Percentiles rank a stretch among this genome's conserved stretches.
phyloP scores from a whole-genome alignment of 2,113 vertebrate genomes.

The Dolichallabes microphthalmus region DNA sequence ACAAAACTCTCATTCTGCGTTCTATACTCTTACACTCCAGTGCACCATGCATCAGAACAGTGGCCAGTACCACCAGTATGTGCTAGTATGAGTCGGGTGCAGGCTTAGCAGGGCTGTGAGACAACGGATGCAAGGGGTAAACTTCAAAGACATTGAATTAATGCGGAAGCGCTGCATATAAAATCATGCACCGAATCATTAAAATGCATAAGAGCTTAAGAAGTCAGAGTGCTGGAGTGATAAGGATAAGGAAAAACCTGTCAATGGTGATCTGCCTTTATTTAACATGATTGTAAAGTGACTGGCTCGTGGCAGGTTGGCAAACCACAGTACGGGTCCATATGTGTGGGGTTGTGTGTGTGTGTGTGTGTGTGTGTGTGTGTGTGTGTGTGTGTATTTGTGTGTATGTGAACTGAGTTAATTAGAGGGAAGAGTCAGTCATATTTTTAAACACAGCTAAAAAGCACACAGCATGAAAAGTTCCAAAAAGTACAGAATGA shows the following conservation, averaged over 20 bases:
- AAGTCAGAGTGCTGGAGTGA: not conserved
- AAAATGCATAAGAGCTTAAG: slow-evolving; percentile 20
- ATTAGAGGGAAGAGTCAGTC: slow-evolving; percentile 58
- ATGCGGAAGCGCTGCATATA: slow-evolving; percentile 14
- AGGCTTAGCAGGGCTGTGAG: slow-evolving; percentile 3
- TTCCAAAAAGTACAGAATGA: not conserved
- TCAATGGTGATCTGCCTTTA: slow-evolving; percentile 30
- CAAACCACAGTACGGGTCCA: slow-evolving; percentile 59
- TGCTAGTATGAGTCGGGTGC: not conserved
- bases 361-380: slow-evolving; percentile 8
- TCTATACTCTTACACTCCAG: not conserved
- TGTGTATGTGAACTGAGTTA: slow-evolving; percentile 58
- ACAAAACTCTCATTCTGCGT: not conserved
- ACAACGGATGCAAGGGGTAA: slow-evolving; percentile 5
- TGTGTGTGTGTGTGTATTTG: slow-evolving; percentile 27
- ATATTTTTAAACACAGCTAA: slow-evolving; percentile 54
- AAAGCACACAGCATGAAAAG: slow-evolving; percentile 23
- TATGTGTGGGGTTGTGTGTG: slow-evolving; percentile 18
- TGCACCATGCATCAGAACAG: not conserved
- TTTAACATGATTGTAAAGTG: slow-evolving; percentile 25
- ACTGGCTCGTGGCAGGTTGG: slow-evolving; percentile 62
- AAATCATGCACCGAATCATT: slow-evolving; percentile 17
- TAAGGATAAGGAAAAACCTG: slow-evolving; percentile 27
- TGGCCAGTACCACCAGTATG: too few species aligned
- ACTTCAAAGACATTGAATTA: slow-evolving; percentile 36